Evolutionary conservation across 2,113 vertebrate species (phyloP), one percentile per base, ranked within the genome.

Genomic region (Sterna hirundo): DNA sequence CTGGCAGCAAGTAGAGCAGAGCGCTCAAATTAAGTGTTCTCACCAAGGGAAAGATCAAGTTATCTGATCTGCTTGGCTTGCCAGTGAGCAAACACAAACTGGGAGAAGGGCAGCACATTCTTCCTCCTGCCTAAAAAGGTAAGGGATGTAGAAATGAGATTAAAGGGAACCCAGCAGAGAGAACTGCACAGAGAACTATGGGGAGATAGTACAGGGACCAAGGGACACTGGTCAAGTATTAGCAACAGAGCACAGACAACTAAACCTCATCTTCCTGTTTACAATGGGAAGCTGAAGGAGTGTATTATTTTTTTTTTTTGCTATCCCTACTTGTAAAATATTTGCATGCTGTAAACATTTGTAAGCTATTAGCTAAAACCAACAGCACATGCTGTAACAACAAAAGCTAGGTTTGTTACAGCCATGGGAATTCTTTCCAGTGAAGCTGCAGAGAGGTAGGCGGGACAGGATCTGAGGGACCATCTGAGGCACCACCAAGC

Each of bases 351-450:
- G 40, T 25, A 77, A 58, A 64, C 79, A 96, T 94, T 96, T 96
- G 95, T 40, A 93, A 96, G 69, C 42, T 55, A 95, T 96, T 90
- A 96, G 74, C 65, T 68, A 27, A 74, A 84, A 27, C 14, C 86
- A 77, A 77, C 36, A 90, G 54, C 47, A 92, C 71, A 90, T 5
- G 23, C 49, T 85, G 40, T 11, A 86, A 90, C 21, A 93, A 91
- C 79, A 88, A 94, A 90, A 90, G 83, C 55, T 30, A 80, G 29
- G 55, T 88, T 93, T 96, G 90, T 83, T 93, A 64, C 18, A 77
- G 85, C 30, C 66, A 8, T 4, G 20, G 71, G 83, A 90, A 83
- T 74, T 64, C 44, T 14, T 42, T 15, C 42, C 75, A 44, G 52
- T 8, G 60, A 83, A 95, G 83, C 7, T 62, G 79, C 20, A 40